Conservation (phyloP, 1,140 invertebrate species). For the Augochlora pura region DNA sequence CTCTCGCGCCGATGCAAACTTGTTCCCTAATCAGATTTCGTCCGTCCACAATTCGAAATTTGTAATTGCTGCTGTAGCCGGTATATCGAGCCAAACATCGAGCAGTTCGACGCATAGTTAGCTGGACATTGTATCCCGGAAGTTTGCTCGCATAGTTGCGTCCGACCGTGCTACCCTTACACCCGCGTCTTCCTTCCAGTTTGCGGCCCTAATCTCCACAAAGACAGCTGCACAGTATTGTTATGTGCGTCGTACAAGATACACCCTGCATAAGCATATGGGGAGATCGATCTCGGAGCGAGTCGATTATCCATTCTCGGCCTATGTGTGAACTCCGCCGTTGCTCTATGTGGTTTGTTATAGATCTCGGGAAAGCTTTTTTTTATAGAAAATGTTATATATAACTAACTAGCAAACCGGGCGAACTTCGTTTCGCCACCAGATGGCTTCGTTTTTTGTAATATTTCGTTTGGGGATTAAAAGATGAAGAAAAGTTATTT, state of each 20-base stretch:
- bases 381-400: too few species aligned
- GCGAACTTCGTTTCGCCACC: too few species aligned
- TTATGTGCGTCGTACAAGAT: background rate
- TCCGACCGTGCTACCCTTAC: slow-evolving; percentile 8
- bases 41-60: slow-evolving; percentile 37
- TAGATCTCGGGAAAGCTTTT: too few species aligned
- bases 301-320: background rate
- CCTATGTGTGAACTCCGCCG: too few species aligned
- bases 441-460: too few species aligned
- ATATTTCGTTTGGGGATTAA: too few species aligned
- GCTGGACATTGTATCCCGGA: slow-evolving; percentile 37
- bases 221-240: slow-evolving; percentile 29
- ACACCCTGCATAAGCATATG: background rate
- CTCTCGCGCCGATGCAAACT: slow-evolving; percentile 9
- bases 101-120: slow-evolving; percentile 42
- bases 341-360: too few species aligned
- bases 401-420: too few species aligned
- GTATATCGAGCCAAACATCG: slow-evolving; percentile 31
- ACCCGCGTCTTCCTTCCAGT: slow-evolving; percentile 32
- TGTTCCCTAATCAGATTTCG: slow-evolving; percentile 41
- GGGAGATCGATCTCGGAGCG: background rate
- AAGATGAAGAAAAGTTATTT: too few species aligned
- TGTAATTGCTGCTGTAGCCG: background rate
- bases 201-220: slow-evolving; percentile 40
- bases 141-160: slow-evolving; percentile 43